Evolutionary conservation across 2,888 invertebrate species (phyloP).

Genomic region (Pyralis farinalis): DNA sequence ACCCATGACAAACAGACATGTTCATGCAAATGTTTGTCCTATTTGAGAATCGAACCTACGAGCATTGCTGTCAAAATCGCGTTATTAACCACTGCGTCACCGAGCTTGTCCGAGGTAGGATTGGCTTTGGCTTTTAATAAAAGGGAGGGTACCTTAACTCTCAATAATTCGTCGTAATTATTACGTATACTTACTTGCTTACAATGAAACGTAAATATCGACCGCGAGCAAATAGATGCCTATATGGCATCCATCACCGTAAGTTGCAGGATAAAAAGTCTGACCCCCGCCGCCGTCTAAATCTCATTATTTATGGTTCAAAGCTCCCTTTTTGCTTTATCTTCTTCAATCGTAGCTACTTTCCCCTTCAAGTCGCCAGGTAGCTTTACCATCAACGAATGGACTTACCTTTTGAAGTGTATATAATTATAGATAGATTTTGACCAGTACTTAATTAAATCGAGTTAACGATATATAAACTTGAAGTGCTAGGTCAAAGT

Average conservation of each 20-base stretch:
- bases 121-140: too few relatives aligned
- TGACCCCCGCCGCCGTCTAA: slow-evolving; percentile 41
- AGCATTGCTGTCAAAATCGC: too few relatives aligned
- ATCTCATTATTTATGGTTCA: slow-evolving; percentile 63
- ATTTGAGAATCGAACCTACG: too few relatives aligned
- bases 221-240: slow-evolving; percentile 22
- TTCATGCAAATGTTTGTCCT: too few relatives aligned
- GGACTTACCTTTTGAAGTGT: slow-evolving; percentile 3
- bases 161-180: not conserved
- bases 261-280: slow-evolving; percentile 48
- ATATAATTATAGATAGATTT: not conserved
- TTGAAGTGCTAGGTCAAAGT: slow-evolving; percentile 47
- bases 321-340: slow-evolving; percentile 44
- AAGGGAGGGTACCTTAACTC: too few relatives aligned
- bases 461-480: slow-evolving; percentile 1
- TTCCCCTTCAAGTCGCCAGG: slow-evolving; percentile 26
- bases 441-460: slow-evolving; percentile 6
- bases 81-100: too few relatives aligned
- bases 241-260: slow-evolving; percentile 36
- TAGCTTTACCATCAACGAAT: slow-evolving; percentile 14
- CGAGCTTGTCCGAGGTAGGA: too few relatives aligned
- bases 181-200: too few relatives aligned
- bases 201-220: too few relatives aligned
- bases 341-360: slow-evolving; percentile 31
- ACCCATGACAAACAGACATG: too few relatives aligned